Evolutionary conservation across 2,888 invertebrate species (phyloP).

Genomic region (Selenia dentaria): DNA sequence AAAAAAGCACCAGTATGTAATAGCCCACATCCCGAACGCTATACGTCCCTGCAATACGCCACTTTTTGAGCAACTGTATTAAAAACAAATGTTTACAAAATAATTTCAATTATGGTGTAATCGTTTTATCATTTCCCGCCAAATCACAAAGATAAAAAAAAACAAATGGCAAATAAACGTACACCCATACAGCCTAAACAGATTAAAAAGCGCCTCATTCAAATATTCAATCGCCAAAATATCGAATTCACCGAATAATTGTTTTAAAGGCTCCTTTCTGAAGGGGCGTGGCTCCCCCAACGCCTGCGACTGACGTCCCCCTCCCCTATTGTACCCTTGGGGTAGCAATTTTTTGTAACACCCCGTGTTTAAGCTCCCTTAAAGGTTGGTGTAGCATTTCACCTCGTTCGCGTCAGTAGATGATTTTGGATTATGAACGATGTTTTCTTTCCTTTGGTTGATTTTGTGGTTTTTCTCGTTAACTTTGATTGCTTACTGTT

Average conservation of each 20-base stretch:
- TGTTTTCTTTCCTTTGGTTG: neutral
- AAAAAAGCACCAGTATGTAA: too few relatives aligned
- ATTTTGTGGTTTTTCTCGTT: neutral
- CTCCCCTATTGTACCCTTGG: conserved; percentile 45
- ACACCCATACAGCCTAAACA: conserved; percentile 28
- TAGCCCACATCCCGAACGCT: too few relatives aligned
- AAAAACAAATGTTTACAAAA: too few relatives aligned
- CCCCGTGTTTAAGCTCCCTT: conserved; percentile 40
- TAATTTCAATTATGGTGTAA: too few relatives aligned
- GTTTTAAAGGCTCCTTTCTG: conserved; percentile 53
- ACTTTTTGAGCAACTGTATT: too few relatives aligned
- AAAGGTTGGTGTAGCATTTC: conserved; percentile 17
- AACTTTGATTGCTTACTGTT: neutral
- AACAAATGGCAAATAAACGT: conserved; percentile 3
- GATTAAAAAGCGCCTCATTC: conserved; percentile 23
- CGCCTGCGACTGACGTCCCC: conserved; percentile 67
- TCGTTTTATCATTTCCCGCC: too few relatives aligned
- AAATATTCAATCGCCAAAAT: conserved; percentile 18
- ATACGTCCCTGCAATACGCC: too few relatives aligned
- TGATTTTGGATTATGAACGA: conserved; percentile 2
- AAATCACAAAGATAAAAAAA: too few relatives aligned
- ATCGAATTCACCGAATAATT: conserved; percentile 50
- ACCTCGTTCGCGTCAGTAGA: conserved; percentile 4
- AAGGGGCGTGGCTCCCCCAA: conserved; percentile 43
- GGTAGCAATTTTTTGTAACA: conserved; percentile 77